Evolutionary conservation across 2,113 vertebrate genomes (phyloP).

Genomic region (Oceanites oceanicus): DNA sequence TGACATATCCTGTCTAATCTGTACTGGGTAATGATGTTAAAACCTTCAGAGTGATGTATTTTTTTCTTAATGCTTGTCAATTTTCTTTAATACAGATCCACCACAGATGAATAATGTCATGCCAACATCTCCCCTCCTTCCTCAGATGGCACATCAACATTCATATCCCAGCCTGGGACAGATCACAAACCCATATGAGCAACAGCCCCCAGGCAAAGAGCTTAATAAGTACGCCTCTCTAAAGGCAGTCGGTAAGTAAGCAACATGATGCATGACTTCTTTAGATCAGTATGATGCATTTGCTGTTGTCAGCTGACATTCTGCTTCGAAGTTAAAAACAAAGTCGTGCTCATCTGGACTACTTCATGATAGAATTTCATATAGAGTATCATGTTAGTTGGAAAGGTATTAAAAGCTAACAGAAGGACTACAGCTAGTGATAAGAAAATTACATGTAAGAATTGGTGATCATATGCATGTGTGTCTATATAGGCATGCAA

Average conservation of each 20-base stretch:
- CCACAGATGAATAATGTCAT: conserved; percentile 90
- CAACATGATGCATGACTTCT: neutral
- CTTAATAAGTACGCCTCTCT: conserved; percentile 96
- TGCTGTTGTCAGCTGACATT: neutral
- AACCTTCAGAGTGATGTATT: neutral
- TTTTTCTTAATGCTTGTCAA: neutral
- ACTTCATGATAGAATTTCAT: neutral
- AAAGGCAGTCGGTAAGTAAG: conserved; percentile 93
- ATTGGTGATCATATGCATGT: neutral
- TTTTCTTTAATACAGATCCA: conserved; percentile 77
- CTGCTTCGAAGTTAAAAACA: neutral
- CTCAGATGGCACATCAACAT: conserved; percentile 88
- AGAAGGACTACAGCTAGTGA: neutral
- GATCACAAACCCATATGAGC: conserved; percentile 93
- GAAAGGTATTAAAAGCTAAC: neutral
- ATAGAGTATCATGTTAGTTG: neutral
- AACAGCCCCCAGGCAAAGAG: conserved; percentile 89
- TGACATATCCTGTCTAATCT: neutral
- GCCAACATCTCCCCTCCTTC: conserved; percentile 82
- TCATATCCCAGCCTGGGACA: conserved; percentile 90
- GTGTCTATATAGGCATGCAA: neutral
- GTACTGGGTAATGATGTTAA: neutral
- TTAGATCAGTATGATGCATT: neutral
- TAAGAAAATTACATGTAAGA: neutral
- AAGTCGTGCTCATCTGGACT: neutral